Conservation (phyloP, 2,797 vertebrate species). For the Galaxias olidus region DNA sequence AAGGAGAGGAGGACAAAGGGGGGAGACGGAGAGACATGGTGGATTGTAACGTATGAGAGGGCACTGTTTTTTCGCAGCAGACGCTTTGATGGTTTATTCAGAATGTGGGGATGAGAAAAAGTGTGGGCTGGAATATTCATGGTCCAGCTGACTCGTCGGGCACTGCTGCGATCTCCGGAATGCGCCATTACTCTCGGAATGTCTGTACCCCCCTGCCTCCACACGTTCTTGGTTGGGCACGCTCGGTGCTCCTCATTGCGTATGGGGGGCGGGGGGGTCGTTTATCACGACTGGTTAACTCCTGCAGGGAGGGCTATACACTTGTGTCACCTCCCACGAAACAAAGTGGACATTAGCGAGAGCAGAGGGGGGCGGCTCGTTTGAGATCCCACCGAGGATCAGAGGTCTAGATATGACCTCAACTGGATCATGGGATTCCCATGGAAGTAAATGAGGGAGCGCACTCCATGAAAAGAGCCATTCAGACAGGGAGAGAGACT, state of each 20-base stretch:
- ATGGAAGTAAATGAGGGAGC: slow-evolving; percentile 22
- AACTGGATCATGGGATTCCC: slow-evolving; percentile 3
- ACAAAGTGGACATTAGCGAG: background rate
- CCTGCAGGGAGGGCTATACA: background rate
- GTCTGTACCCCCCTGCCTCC: slow-evolving; percentile 11
- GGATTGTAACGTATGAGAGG: background rate
- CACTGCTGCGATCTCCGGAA: slow-evolving; percentile 26
- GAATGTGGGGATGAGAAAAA: background rate
- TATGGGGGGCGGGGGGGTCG: background rate
- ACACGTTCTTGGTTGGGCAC: background rate
- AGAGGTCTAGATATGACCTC: background rate
- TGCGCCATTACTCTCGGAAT: background rate
- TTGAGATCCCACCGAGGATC: background rate
- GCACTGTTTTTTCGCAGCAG: background rate
- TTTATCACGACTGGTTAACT: background rate
- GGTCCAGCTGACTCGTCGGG: slow-evolving; percentile 19
- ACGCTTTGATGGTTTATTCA: slow-evolving; percentile 31
- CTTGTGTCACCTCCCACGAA: too few relatives aligned
- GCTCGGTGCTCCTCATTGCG: too few relatives aligned
- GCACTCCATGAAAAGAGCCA: slow-evolving; percentile 28
- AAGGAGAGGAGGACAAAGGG: slow-evolving; percentile 9
- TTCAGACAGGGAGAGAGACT: too few relatives aligned
- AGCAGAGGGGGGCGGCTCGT: background rate
- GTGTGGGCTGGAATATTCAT: slow-evolving; percentile 30
- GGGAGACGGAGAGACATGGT: background rate